phyloP scores from a whole-genome alignment of 1,140 invertebrate species.

The Coelopa frigida region DNA sequence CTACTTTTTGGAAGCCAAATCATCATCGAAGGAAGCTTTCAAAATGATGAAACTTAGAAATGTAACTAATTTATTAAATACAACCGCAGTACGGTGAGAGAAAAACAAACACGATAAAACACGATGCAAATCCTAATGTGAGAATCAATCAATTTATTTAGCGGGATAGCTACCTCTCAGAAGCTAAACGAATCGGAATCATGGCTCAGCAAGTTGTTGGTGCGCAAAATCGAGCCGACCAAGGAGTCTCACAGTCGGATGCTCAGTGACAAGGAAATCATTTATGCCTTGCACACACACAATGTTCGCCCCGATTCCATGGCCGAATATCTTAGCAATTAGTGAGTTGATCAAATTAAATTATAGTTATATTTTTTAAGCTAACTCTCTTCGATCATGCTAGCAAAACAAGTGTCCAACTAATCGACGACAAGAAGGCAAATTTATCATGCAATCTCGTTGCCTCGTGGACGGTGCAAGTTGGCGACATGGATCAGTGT shows the following conservation, averaged over 20 bases:
- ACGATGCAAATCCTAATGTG: background rate
- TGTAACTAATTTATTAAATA: slow-evolving; percentile 9
- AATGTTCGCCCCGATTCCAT: slow-evolving; percentile 83
- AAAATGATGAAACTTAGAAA: slow-evolving; percentile 16
- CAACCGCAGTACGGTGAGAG: slow-evolving; percentile 15
- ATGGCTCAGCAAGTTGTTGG: slow-evolving; percentile 84
- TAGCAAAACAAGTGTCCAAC: slow-evolving; percentile 74
- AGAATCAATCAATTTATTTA: slow-evolving; percentile 9
- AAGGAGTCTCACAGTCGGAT: slow-evolving; percentile 93
- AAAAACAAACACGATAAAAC: background rate
- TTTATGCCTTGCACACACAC: slow-evolving; percentile 92
- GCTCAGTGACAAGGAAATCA: slow-evolving; percentile 88
- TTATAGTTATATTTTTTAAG: background rate
- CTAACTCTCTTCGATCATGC: slow-evolving; percentile 20
- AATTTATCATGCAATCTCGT: slow-evolving; percentile 67
- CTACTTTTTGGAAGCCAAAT: no score
- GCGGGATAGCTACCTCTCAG: slow-evolving; percentile 25
- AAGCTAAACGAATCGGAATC: slow-evolving; percentile 52
- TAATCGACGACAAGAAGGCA: slow-evolving; percentile 66
- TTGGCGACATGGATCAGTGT: slow-evolving; percentile 95
- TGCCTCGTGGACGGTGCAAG: slow-evolving; percentile 72
- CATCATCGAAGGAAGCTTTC: no score
- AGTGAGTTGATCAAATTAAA: slow-evolving; percentile 59
- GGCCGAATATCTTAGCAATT: slow-evolving; percentile 79
- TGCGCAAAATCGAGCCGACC: slow-evolving; percentile 85